Evolutionary conservation across 2,797 vertebrate genomes (phyloP).

Genomic region (Alectoris magna): DNA sequence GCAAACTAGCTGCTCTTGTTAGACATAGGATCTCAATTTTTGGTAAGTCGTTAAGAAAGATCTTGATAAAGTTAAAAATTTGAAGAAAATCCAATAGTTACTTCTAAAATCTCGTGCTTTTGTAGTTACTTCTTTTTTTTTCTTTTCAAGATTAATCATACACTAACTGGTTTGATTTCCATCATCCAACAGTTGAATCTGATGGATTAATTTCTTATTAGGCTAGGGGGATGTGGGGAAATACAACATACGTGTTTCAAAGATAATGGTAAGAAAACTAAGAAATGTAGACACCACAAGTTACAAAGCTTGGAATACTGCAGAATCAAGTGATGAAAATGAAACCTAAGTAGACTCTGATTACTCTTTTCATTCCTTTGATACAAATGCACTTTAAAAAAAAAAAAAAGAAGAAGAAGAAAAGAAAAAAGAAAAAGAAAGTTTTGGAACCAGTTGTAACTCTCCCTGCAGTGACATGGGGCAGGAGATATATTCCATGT

Average conservation of each 20-base stretch:
- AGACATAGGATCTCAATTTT: slow-evolving; percentile 99
- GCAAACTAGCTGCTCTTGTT: slow-evolving; percentile 99
- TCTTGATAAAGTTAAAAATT: background rate
- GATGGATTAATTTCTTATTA: background rate
- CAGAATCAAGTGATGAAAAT: background rate
- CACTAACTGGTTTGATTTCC: background rate
- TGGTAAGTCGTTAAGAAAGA: slow-evolving; percentile 87
- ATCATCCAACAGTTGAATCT: background rate
- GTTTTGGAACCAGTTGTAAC: background rate
- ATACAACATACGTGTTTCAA: background rate
- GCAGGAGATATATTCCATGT: background rate
- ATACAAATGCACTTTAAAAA: background rate
- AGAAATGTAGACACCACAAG: background rate
- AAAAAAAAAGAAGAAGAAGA: background rate
- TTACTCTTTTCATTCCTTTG: background rate
- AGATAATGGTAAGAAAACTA: background rate
- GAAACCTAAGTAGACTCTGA: background rate
- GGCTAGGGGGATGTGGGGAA: background rate
- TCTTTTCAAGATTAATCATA: background rate
- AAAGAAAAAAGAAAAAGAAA: background rate
- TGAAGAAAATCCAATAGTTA: background rate
- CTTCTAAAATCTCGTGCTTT: background rate
- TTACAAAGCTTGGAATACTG: background rate
- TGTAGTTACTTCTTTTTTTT: background rate
- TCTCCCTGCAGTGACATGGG: background rate